A percentile compares a stretch with the other conserved stretches of the same genome.
Conservation (phyloP, 2,888 invertebrate species). For the Stenodema calcarata region DNA sequence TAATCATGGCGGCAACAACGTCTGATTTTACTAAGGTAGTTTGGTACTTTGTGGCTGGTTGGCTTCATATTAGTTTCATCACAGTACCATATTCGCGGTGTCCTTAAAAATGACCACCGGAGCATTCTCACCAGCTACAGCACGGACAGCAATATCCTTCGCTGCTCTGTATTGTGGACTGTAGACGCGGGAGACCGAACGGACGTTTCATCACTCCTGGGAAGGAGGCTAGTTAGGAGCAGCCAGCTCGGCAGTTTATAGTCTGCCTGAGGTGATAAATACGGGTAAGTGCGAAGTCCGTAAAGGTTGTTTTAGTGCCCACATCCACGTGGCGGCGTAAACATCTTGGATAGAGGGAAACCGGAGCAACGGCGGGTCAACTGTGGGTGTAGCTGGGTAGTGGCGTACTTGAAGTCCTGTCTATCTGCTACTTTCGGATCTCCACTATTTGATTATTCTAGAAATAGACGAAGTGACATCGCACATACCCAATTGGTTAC, state of each 20-base stretch:
- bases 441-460: too few species aligned
- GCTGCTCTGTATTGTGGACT: neutral
- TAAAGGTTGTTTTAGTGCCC: conserved; percentile 6
- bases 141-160: too few species aligned
- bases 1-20: too few species aligned
- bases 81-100: too few species aligned
- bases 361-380: neutral
- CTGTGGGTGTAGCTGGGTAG: neutral
- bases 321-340: conserved; percentile 16
- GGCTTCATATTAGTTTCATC: too few species aligned
- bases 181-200: neutral
- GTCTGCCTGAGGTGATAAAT: neutral
- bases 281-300: conserved; percentile 11
- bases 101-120: too few species aligned
- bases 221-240: neutral
- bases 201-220: conserved; percentile 7
- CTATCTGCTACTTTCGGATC: too few species aligned
- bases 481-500: too few species aligned
- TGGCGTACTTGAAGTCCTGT: neutral
- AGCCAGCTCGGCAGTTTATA: neutral
- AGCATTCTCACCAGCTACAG: too few species aligned
- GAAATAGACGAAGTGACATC: too few species aligned
- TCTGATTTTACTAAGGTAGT: too few species aligned
- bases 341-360: neutral
- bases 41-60: too few species aligned